Conservation (phyloP, 2,888 invertebrate species). For the Clanis bilineata region DNA sequence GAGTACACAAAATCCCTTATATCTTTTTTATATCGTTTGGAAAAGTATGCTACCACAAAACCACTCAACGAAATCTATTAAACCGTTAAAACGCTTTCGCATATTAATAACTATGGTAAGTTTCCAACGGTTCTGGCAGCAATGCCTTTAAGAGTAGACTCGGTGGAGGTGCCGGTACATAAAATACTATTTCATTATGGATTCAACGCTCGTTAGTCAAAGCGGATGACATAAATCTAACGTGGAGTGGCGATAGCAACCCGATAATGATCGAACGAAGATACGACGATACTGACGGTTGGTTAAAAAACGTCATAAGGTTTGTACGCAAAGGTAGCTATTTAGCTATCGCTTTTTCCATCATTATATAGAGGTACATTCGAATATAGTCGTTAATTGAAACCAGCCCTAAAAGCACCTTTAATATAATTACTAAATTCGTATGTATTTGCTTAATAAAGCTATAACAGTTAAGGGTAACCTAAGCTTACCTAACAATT, state of each 20-base stretch:
- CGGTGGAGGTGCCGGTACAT: slow-evolving; percentile 26
- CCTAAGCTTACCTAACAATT: no score
- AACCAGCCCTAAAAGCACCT: no score
- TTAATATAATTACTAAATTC: no score
- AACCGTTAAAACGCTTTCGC: neutral
- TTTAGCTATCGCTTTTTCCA: no score
- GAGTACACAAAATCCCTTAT: no score
- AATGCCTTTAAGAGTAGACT: slow-evolving; percentile 28
- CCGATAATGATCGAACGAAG: slow-evolving; percentile 2
- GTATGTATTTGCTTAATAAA: no score
- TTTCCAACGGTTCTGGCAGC: neutral
- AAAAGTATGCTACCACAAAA: no score
- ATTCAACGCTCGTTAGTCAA: slow-evolving; percentile 43
- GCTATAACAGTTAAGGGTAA: no score
- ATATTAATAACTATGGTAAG: neutral
- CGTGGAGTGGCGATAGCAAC: slow-evolving; percentile 27
- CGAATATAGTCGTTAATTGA: no score
- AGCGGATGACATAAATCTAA: slow-evolving; percentile 58
- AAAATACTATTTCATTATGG: slow-evolving; percentile 51
- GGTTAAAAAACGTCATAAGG: neutral
- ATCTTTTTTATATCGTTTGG: no score
- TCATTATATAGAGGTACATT: no score
- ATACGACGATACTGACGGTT: neutral
- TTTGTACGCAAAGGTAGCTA: no score
- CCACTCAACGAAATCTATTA: neutral